These are phyloP conservation scores for Drosophila fuyamai DNA, from an alignment of 1,140 invertebrate species.

Conservation along the genomic window DNA sequence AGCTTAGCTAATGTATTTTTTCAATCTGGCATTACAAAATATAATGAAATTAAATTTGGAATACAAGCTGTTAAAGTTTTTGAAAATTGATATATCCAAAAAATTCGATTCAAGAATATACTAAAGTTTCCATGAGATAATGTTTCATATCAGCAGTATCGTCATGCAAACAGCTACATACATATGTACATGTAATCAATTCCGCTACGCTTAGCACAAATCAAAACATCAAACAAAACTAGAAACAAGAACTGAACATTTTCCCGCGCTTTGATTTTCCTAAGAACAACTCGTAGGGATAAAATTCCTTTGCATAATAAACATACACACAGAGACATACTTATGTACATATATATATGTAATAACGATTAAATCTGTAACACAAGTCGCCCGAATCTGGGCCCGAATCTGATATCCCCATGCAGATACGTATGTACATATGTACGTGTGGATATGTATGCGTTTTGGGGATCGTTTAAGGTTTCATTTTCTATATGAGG, in stretches of 20 bases:
- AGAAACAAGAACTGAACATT: constrained; percentile 8
- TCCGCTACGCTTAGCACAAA: constrained; percentile 13
- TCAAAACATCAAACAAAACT: constrained; percentile 29
- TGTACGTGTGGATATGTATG: constrained; percentile 2
- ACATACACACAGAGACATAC: neutral
- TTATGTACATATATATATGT: constrained; percentile 2
- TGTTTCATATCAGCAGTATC: neutral
- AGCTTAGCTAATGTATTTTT: too few species aligned
- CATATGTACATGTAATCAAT: neutral
- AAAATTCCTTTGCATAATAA: constrained; percentile 34
- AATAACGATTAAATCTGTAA: constrained; percentile 53
- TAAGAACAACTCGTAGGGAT: constrained; percentile 4
- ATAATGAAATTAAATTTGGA: neutral
- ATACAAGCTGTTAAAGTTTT: too few species aligned
- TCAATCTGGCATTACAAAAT: too few species aligned
- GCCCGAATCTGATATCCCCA: constrained; percentile 45
- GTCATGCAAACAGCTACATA: neutral
- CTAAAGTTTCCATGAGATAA: neutral
- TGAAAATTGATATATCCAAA: neutral
- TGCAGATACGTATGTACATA: constrained; percentile 12
- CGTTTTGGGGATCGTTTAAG: constrained; percentile 33
- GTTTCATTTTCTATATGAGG: constrained; percentile 67
- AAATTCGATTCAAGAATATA: too few species aligned
- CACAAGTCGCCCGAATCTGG: constrained; percentile 24
- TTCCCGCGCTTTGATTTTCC: constrained; percentile 36